Percentiles rank a stretch among this genome's conserved stretches.
Evolutionary conservation across 2,888 invertebrate species (phyloP).

Genomic region (Pammene aurita): DNA sequence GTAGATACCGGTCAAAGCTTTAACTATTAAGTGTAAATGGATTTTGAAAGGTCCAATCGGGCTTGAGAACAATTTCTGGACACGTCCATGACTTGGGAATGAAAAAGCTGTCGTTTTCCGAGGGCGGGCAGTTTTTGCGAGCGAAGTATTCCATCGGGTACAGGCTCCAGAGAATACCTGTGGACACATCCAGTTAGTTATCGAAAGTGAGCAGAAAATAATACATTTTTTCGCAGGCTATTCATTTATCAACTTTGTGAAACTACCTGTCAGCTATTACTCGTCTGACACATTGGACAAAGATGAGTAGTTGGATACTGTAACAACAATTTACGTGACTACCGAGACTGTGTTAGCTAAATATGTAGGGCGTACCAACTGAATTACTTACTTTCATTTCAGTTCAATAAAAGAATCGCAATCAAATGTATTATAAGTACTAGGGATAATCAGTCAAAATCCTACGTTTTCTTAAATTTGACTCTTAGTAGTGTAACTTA

Average conservation of each 20-base stretch:
- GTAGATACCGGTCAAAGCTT: too few species aligned
- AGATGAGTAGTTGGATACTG: neutral
- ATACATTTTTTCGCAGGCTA: neutral
- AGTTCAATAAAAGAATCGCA: too few species aligned
- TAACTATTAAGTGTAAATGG: constrained; percentile 52
- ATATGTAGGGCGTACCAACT: too few species aligned
- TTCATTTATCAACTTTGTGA: constrained; percentile 18
- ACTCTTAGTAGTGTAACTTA: too few species aligned
- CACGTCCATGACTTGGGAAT: constrained; percentile 79
- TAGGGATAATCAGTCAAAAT: too few species aligned
- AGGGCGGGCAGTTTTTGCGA: constrained; percentile 87
- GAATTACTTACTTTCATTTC: too few species aligned
- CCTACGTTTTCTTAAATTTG: too few species aligned
- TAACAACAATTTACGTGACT: too few species aligned
- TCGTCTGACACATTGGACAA: neutral
- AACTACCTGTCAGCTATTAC: constrained; percentile 6
- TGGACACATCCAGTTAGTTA: constrained; percentile 43
- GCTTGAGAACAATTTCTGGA: constrained; percentile 71
- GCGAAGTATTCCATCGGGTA: constrained; percentile 95
- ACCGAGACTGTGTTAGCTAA: too few species aligned
- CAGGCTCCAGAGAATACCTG: constrained; percentile 86
- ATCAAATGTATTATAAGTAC: too few species aligned
- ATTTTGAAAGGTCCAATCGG: constrained; percentile 76
- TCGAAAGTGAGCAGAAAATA: neutral
- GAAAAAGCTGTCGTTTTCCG: constrained; percentile 72